Evolutionary conservation across 2,888 invertebrate genomes (phyloP), one percentile per base, ranked within the genome.

Genomic region (Amphipyra tragopoginis): DNA sequence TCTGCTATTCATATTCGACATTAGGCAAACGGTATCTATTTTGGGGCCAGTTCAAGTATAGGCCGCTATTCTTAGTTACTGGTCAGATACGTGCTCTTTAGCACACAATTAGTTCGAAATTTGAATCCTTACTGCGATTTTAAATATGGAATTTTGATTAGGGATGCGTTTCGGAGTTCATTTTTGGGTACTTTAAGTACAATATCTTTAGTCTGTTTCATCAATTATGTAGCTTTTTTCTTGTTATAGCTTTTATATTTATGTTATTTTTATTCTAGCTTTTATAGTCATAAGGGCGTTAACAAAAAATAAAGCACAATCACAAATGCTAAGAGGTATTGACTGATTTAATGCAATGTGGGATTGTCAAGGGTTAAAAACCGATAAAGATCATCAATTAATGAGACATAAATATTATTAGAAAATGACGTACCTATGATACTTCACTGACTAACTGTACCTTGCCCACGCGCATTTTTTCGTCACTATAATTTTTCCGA

Each of bases 381-480:
- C 88, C 86, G 85, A 82, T 77, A 56, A 71, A 71, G 43, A 62
- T 62, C 38, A 55, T 66, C 45, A 56, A 72, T 65, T 69, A 56
- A 66, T 66, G 61, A 50, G 58, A 70, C 61, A 71, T 42, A 56
- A 40, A 64, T 72, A 81, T 77, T 81, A 83, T 77, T 82, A 84
- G 79, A 74, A 47, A 63, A 63, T 86, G 83, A 86, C 85, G 79
- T 76, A 51, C 49, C 71, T 71, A 81, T 80, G 75, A 71, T 75
- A 75, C 71, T 75, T 75, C 77, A 71, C 80, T 90, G 88, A 87
- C 78, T 90, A 89, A 90, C 85, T 76, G 84, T 84, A 47, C 50
- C 9, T 36, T 81, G 80, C 91, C 91, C 85, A 91, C 91, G 86
- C 90, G 77, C 72, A 83, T 84, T 84, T 87, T 86, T 88, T 79